phyloP scores from a whole-genome alignment of 1,140 invertebrate species.

The Sogatella furcifera region DNA sequence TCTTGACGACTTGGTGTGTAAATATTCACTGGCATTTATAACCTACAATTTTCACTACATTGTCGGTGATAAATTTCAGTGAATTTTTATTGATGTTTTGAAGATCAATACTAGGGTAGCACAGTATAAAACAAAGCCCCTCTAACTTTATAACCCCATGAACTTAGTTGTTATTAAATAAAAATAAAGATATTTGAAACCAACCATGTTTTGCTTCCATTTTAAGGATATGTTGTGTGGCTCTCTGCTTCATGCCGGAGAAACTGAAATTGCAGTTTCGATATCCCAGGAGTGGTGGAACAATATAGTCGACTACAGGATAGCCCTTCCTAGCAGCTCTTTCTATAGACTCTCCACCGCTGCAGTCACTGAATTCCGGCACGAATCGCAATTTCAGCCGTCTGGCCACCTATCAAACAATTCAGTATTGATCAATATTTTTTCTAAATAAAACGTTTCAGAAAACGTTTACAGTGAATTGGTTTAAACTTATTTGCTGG shows the following conservation, averaged over 20 bases:
- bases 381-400: slow-evolving; percentile 74
- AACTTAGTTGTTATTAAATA: too few species aligned
- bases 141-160: too few species aligned
- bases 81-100: too few species aligned
- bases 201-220: slow-evolving; percentile 49
- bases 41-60: too few species aligned
- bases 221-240: slow-evolving; percentile 37
- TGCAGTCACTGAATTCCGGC: slow-evolving; percentile 54
- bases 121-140: too few species aligned
- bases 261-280: slow-evolving; percentile 80
- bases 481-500: not conserved
- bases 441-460: too few species aligned
- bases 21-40: too few species aligned
- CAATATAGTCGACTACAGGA: slow-evolving; percentile 53
- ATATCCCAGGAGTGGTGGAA: slow-evolving; percentile 41
- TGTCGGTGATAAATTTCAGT: too few species aligned
- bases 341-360: slow-evolving; percentile 81
- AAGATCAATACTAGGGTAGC: too few species aligned
- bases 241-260: slow-evolving; percentile 53
- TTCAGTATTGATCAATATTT: slow-evolving; percentile 1
- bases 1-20: too few species aligned
- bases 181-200: slow-evolving; percentile 16
- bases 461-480: too few species aligned
- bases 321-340: slow-evolving; percentile 56
- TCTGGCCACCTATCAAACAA: slow-evolving; percentile 52